Percentiles rank a stretch among this genome's conserved stretches.
phyloP scores from a whole-genome alignment of 2,888 invertebrate species.

The Leptopilina drosophilae region DNA sequence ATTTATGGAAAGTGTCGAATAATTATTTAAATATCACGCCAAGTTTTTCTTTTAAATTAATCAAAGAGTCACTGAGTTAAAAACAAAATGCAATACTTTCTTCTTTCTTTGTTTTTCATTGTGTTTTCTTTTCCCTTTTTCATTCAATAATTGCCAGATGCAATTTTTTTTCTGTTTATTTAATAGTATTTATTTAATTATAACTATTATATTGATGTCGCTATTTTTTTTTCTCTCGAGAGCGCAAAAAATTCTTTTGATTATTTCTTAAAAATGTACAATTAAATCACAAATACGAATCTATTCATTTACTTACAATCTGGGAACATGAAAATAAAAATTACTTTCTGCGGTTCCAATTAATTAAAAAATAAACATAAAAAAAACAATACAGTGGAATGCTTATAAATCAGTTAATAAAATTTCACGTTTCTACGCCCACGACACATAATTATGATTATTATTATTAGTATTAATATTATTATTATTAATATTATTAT shows the following conservation, averaged over 20 bases:
- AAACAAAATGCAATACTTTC: slow-evolving; percentile 13
- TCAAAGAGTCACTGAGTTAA: slow-evolving; percentile 43
- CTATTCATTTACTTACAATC: slow-evolving; percentile 42
- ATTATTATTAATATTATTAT: slow-evolving; percentile 39
- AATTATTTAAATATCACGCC: slow-evolving; percentile 42
- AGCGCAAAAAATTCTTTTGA: slow-evolving; percentile 41
- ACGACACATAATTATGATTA: slow-evolving; percentile 46
- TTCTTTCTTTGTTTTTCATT: slow-evolving; percentile 8
- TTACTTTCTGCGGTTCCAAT: slow-evolving; percentile 53
- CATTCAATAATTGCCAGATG: slow-evolving; percentile 38
- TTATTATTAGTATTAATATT: too few relatives aligned
- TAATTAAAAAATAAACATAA: neutral
- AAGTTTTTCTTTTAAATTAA: slow-evolving; percentile 45
- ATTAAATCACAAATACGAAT: slow-evolving; percentile 59
- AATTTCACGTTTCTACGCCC: slow-evolving; percentile 53
- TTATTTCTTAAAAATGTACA: slow-evolving; percentile 59
- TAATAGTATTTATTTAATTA: too few relatives aligned
- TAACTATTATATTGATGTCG: slow-evolving; percentile 31
- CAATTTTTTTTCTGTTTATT: slow-evolving; percentile 40
- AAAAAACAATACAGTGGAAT: slow-evolving; percentile 61
- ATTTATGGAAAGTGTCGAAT: slow-evolving; percentile 65
- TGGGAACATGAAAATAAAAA: slow-evolving; percentile 50
- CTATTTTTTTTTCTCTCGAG: slow-evolving; percentile 28
- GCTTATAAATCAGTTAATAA: slow-evolving; percentile 54
- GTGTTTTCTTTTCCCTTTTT: slow-evolving; percentile 12